These are phyloP conservation scores for Caranx ignobilis DNA, from an alignment of 2,113 vertebrate species.

Conservation along the genomic window DNA sequence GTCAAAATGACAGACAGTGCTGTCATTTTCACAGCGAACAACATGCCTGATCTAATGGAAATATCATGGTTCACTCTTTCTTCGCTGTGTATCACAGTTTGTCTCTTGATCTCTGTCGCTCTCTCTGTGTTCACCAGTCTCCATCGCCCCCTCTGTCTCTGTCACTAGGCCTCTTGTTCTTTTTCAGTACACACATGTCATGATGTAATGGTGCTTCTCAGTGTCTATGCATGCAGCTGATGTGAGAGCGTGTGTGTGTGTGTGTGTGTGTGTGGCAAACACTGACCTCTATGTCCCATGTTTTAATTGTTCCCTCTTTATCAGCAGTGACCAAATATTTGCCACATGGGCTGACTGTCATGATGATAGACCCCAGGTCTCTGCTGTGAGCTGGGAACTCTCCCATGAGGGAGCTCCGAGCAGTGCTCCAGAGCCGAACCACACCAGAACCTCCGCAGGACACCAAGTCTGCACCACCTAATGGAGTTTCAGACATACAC, in stretches of 20 bases:
- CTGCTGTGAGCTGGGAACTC: constrained; percentile 78
- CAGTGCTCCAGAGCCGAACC: constrained; percentile 83
- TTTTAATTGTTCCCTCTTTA: constrained; percentile 78
- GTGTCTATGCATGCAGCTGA: background rate
- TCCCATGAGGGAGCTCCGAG: constrained; percentile 73
- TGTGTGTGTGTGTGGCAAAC: background rate
- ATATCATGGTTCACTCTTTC: constrained; percentile 24
- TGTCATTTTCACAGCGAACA: constrained; percentile 48
- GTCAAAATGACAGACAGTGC: constrained; percentile 38
- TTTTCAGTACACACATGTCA: background rate
- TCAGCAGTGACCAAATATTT: constrained; percentile 82
- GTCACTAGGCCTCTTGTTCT: background rate
- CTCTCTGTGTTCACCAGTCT: constrained; percentile 2
- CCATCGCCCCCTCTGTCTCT: background rate
- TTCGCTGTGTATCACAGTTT: constrained; percentile 27
- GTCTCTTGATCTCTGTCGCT: constrained; percentile 36
- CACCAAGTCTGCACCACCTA: constrained; percentile 80
- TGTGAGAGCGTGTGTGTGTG: background rate
- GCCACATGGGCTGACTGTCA: constrained; percentile 72
- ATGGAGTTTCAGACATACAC: constrained; percentile 5
- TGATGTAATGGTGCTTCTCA: background rate
- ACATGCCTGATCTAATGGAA: constrained; percentile 40
- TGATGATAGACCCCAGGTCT: constrained; percentile 75
- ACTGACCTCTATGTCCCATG: constrained; percentile 80
- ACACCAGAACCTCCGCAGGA: constrained; percentile 82